Evolutionary conservation across 2,888 invertebrate species (phyloP).

Genomic region (Cantharis flavilabris): DNA sequence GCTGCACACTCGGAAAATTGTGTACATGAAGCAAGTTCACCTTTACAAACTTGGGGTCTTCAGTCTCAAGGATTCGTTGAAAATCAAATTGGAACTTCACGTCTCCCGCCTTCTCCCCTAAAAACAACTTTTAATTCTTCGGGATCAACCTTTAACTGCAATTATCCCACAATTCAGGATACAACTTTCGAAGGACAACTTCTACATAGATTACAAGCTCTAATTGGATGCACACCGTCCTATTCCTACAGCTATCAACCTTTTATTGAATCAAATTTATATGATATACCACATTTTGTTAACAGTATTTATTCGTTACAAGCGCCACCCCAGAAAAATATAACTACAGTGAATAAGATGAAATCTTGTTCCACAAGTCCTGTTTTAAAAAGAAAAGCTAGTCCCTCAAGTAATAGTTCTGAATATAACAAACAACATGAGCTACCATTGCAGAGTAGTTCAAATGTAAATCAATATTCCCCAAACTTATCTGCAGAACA

Average conservation of each 20-base stretch:
- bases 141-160: constrained; percentile 47
- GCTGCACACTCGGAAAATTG: constrained; percentile 40
- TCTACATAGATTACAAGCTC: constrained; percentile 58
- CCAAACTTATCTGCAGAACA: constrained; percentile 47
- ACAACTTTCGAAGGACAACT: constrained; percentile 56
- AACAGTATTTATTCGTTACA: constrained; percentile 49
- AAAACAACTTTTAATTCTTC: constrained; percentile 46
- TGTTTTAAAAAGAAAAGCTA: constrained; percentile 41
- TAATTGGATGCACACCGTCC: constrained; percentile 54
- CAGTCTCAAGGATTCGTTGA: constrained; percentile 50
- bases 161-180: constrained; percentile 42
- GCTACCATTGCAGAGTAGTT: constrained; percentile 21
- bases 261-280: constrained; percentile 39
- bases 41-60: constrained; percentile 45
- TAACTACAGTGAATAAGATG: constrained; percentile 44
- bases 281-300: constrained; percentile 40
- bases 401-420: constrained; percentile 41
- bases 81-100: constrained; percentile 49
- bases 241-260: constrained; percentile 39
- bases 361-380: constrained; percentile 48
- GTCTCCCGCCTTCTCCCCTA: constrained; percentile 50
- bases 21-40: constrained; percentile 44
- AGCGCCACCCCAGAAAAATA: constrained; percentile 52
- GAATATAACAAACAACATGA: constrained; percentile 44
- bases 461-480: constrained; percentile 29